Evolutionary conservation across 2,888 invertebrate species (phyloP).

Genomic region (Ypsolopha scabrella): DNA sequence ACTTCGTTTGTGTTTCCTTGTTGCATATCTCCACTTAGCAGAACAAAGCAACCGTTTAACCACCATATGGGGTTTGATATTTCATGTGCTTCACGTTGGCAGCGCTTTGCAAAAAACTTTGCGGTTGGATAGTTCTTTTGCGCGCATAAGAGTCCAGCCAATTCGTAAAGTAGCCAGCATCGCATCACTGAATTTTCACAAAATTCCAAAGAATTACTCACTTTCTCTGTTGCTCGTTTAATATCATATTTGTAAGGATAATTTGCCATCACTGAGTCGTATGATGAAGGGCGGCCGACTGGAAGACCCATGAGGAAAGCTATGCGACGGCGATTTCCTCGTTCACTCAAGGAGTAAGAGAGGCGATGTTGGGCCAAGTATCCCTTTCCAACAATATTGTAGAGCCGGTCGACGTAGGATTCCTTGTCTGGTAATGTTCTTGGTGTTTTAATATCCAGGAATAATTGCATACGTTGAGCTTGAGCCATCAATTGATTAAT

Average conservation of each 20-base stretch:
- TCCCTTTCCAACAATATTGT: slow-evolving; percentile 53
- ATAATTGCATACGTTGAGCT: slow-evolving; percentile 58
- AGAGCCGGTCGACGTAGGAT: slow-evolving; percentile 46
- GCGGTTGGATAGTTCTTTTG: slow-evolving; percentile 59
- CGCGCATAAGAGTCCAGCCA: slow-evolving; percentile 43
- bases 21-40: slow-evolving; percentile 62
- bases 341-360: slow-evolving; percentile 54
- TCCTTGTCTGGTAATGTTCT: slow-evolving; percentile 55
- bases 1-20: slow-evolving; percentile 60
- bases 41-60: slow-evolving; percentile 51
- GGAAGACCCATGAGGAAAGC: slow-evolving; percentile 59
- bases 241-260: slow-evolving; percentile 57
- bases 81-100: slow-evolving; percentile 52
- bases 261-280: slow-evolving; percentile 59
- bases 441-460: slow-evolving; percentile 49
- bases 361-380: slow-evolving; percentile 50
- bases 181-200: slow-evolving; percentile 59
- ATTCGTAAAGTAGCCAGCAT: slow-evolving; percentile 59
- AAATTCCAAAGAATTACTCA: slow-evolving; percentile 43
- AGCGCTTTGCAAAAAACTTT: slow-evolving; percentile 56
- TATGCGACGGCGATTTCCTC: slow-evolving; percentile 53
- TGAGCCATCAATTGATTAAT: slow-evolving; percentile 50
- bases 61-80: slow-evolving; percentile 49
- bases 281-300: slow-evolving; percentile 48
- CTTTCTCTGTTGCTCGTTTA: slow-evolving; percentile 45